Conservation (phyloP, 2,797 vertebrate genomes). For the Lepidocolaptes lacrymiger region DNA sequence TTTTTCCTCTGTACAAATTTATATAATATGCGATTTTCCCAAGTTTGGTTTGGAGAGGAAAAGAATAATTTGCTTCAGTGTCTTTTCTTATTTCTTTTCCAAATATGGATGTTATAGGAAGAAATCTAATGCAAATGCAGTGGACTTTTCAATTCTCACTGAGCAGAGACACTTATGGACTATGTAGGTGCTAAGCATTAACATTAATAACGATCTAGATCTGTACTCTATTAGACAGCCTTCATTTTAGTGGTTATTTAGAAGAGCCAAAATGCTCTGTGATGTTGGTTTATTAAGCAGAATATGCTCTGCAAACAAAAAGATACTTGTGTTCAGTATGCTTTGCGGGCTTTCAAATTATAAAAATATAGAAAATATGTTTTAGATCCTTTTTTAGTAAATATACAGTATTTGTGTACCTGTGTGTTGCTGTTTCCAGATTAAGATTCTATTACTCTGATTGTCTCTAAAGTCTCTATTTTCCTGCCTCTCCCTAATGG, state of each 20-base stretch:
- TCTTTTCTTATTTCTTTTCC: neutral
- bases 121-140: neutral
- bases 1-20: neutral
- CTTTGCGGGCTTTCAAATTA: neutral
- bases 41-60: neutral
- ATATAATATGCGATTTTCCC: neutral
- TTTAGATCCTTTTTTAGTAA: neutral
- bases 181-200: neutral
- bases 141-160: neutral
- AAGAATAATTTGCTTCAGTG: neutral
- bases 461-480: neutral
- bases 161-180: neutral
- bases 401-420: neutral
- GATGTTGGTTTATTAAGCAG: neutral
- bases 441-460: neutral
- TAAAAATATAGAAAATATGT: neutral
- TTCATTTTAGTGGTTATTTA: neutral
- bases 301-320: neutral
- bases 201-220: neutral
- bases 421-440: neutral
- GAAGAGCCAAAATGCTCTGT: neutral
- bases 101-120: neutral
- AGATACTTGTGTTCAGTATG: neutral
- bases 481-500: neutral
- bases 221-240: neutral